These are phyloP conservation scores for Asbolus verrucosus DNA, from an alignment of 1,140 invertebrate species.

Conservation along the genomic window DNA sequence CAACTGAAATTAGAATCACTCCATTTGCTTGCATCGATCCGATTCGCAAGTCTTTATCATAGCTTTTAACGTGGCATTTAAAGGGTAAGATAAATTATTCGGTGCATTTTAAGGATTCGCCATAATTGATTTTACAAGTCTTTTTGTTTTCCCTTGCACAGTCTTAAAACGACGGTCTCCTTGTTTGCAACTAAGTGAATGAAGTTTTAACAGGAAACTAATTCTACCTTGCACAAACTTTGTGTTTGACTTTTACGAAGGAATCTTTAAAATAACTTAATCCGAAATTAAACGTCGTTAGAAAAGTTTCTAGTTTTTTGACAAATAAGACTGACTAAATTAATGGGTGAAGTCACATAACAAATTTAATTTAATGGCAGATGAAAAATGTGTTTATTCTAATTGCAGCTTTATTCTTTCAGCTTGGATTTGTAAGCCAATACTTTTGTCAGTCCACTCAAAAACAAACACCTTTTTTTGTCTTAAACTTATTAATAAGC, in stretches of 20 bases:
- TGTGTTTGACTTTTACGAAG: neutral
- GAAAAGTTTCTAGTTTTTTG: conserved; percentile 3
- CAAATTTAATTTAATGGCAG: neutral
- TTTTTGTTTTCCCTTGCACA: no score
- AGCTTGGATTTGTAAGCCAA: no score
- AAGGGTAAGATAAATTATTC: conserved; percentile 15
- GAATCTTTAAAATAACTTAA: conserved; percentile 26
- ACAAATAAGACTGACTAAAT: neutral
- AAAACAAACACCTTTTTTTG: no score
- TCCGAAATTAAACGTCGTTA: conserved; percentile 12
- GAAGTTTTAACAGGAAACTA: conserved; percentile 15
- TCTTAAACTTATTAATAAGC: no score
- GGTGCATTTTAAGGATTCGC: conserved; percentile 4
- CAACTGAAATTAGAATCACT: conserved; percentile 44
- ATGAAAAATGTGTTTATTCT: neutral
- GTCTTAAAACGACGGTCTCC: neutral
- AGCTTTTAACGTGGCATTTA: conserved; percentile 26
- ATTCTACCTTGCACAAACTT: conserved; percentile 7
- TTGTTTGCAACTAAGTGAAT: conserved; percentile 2
- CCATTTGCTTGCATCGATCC: conserved; percentile 34
- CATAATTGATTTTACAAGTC: conserved; percentile 23
- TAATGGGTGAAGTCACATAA: neutral
- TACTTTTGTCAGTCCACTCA: no score
- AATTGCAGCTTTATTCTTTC: neutral
- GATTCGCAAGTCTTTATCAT: conserved; percentile 30